Evolutionary conservation across 2,113 vertebrate genomes (phyloP).

Genomic region (Scortum barcoo): DNA sequence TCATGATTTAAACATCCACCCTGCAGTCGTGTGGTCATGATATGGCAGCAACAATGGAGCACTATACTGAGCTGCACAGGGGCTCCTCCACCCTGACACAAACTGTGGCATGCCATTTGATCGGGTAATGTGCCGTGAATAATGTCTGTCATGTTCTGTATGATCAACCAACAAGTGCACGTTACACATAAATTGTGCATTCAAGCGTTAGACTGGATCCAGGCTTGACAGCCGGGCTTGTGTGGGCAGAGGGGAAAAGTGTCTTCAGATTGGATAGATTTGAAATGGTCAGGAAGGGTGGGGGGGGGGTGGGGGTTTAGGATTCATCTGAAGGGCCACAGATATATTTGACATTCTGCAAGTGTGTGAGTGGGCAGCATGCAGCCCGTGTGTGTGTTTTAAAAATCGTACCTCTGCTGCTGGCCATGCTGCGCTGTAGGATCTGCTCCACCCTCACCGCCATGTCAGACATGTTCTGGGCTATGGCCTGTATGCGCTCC

Average conservation of each 20-base stretch:
- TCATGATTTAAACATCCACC: conserved; percentile 52
- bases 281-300: conserved; percentile 4
- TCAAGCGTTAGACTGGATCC: conserved; percentile 21
- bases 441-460: conserved; percentile 95
- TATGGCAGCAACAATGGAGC: conserved; percentile 10
- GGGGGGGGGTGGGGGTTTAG: no score
- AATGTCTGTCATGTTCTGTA: conserved; percentile 61
- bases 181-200: conserved; percentile 41
- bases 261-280: conserved; percentile 41
- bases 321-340: neutral
- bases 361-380: neutral
- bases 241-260: conserved; percentile 3
- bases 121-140: conserved; percentile 47
- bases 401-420: conserved; percentile 83
- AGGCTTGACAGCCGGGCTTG: conserved; percentile 30
- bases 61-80: neutral
- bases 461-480: conserved; percentile 96
- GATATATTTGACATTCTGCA: conserved; percentile 31
- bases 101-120: conserved; percentile 29
- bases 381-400: conserved; percentile 14
- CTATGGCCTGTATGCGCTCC: conserved; percentile 97
- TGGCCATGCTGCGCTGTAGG: conserved; percentile 90
- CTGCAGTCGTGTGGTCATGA: conserved; percentile 18
- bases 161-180: conserved; percentile 37
- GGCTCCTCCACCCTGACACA: neutral